Percentiles rank a stretch among this genome's conserved stretches.
These are phyloP conservation scores for Cercopithecus petaurista DNA, from an alignment of 2,797 vertebrate genomes.

Conservation along the genomic window DNA sequence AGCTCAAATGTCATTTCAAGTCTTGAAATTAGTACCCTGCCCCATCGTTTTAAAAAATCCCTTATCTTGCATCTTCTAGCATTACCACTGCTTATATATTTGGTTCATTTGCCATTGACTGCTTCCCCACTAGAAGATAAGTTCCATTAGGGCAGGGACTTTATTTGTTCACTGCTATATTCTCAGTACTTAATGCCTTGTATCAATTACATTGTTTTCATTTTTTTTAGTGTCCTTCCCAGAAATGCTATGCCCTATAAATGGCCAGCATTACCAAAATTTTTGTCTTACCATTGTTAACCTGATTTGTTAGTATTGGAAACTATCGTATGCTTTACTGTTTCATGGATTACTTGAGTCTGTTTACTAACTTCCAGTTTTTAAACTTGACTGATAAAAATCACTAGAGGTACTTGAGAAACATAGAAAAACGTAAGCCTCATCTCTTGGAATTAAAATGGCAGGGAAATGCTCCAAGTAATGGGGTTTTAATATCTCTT, in stretches of 20 bases:
- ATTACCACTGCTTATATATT: background rate
- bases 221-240: background rate
- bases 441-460: background rate
- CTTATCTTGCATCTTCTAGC: background rate
- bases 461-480: background rate
- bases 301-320: background rate
- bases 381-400: constrained; percentile 23
- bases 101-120: background rate
- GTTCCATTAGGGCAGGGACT: background rate
- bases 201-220: background rate
- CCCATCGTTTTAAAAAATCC: background rate
- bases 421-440: background rate
- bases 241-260: background rate
- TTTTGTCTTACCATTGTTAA: background rate
- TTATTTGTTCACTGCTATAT: background rate
- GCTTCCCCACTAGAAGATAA: background rate
- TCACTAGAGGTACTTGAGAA: background rate
- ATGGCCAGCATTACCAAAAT: background rate
- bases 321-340: background rate
- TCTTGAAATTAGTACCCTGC: background rate
- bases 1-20: background rate
- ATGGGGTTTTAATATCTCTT: background rate
- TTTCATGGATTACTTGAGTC: background rate
- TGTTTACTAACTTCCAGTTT: background rate
- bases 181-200: background rate